phyloP scores from a whole-genome alignment of 2,113 vertebrate species.

The Cavia porcellus region DNA sequence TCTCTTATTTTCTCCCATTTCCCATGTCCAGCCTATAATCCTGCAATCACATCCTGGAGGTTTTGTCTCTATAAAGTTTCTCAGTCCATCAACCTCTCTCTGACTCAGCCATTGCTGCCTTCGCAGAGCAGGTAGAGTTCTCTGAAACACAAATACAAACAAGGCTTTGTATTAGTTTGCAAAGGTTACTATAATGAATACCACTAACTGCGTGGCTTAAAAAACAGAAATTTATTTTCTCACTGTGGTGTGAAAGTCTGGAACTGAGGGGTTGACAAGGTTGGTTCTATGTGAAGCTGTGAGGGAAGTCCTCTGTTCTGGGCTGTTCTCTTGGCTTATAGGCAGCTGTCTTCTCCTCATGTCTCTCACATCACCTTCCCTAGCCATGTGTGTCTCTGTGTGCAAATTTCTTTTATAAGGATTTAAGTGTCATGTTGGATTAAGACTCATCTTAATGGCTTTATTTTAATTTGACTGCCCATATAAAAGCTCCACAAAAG shows the following conservation, averaged over 20 bases:
- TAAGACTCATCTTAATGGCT: background rate
- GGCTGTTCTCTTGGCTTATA: background rate
- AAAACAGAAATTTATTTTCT: background rate
- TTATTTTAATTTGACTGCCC: constrained; percentile 4
- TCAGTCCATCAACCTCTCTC: background rate
- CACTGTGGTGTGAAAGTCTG: background rate
- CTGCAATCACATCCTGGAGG: background rate
- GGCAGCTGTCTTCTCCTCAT: background rate
- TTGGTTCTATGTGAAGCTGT: background rate
- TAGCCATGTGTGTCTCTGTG: background rate
- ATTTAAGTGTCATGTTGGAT: background rate
- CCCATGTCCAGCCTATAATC: background rate
- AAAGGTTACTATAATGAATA: background rate
- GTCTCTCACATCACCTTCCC: background rate
- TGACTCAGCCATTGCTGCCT: background rate
- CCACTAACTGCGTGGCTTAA: background rate
- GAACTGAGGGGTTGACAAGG: background rate
- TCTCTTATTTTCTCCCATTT: background rate
- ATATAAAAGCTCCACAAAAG: background rate
- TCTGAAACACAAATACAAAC: background rate
- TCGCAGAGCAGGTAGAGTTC: background rate
- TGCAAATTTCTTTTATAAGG: background rate
- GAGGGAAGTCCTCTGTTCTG: background rate
- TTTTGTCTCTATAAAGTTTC: background rate
- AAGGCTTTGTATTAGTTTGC: background rate